These are phyloP conservation scores for Podotricha telesiphe DNA, from an alignment of 2,888 invertebrate species.

Conservation along the genomic window DNA sequence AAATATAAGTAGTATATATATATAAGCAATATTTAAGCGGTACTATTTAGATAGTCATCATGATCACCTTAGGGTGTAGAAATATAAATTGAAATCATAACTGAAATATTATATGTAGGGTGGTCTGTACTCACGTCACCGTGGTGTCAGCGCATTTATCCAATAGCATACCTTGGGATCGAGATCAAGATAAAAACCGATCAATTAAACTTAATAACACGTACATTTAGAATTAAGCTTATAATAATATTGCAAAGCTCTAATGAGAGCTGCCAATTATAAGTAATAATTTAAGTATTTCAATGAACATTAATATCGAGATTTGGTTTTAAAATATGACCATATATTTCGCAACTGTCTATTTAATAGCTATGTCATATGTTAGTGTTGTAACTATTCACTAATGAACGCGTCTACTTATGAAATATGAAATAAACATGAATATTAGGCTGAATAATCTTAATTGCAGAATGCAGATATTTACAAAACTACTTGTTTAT, in stretches of 20 bases:
- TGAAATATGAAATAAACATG: conserved; percentile 13
- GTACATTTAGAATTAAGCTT: not conserved
- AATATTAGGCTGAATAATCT: not conserved
- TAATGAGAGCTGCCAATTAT: conserved; percentile 34
- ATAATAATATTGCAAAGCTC: not conserved
- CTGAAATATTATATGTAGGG: not conserved
- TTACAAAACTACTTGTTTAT: not conserved
- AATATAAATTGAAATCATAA: not conserved
- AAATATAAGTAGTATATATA: too few relatives aligned
- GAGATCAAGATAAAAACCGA: conserved; percentile 15
- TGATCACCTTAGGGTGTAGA: not conserved
- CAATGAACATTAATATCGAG: conserved; percentile 29
- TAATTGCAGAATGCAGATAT: not conserved
- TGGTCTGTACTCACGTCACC: conserved; percentile 6
- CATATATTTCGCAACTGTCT: not conserved
- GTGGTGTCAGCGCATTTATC: conserved; percentile 12
- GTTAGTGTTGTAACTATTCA: conserved; percentile 25
- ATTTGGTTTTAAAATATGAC: conserved; percentile 17
- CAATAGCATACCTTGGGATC: conserved; percentile 15
- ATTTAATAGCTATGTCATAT: not conserved
- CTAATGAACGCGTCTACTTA: conserved; percentile 33
- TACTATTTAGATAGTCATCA: too few relatives aligned
- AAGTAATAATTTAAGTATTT: conserved; percentile 38
- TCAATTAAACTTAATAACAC: conserved; percentile 20
- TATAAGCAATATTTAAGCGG: too few relatives aligned